These are phyloP conservation scores for Caenorhabditis macrosperma DNA, from an alignment of 2,888 invertebrate genomes.

Conservation along the genomic window DNA sequence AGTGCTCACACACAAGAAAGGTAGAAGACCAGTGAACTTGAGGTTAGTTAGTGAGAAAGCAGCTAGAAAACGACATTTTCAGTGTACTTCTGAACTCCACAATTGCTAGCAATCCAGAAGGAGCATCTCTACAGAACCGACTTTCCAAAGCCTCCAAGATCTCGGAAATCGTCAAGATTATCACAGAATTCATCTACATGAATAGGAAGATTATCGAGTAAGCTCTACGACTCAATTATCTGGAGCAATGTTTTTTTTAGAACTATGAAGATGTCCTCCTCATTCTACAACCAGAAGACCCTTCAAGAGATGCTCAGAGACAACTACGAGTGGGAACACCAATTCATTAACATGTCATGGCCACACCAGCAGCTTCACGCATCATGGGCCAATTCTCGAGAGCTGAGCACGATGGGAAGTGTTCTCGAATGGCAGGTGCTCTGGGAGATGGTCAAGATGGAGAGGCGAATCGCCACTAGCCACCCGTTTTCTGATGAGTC, in stretches of 20 bases:
- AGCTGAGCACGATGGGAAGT: constrained; percentile 26
- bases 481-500: background rate
- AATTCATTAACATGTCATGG: constrained; percentile 15
- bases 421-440: constrained; percentile 23
- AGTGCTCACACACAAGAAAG: constrained; percentile 30
- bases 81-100: constrained; percentile 36
- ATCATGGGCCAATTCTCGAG: constrained; percentile 31
- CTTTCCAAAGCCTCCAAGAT: constrained; percentile 2
- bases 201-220: constrained; percentile 19
- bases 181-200: constrained; percentile 1
- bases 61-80: background rate
- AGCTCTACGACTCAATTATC: background rate
- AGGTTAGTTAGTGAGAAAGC: background rate
- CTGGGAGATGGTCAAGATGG: constrained; percentile 11
- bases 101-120: background rate
- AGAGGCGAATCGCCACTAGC: constrained; percentile 22
- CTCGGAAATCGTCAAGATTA: constrained; percentile 13
- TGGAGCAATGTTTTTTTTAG: background rate
- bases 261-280: constrained; percentile 9
- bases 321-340: constrained; percentile 23
- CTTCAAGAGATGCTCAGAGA: constrained; percentile 4
- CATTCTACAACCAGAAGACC: constrained; percentile 24
- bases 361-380: constrained; percentile 20
- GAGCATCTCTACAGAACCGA: background rate
- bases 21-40: background rate